These are phyloP conservation scores for Channa maculata DNA, from an alignment of 2,113 vertebrate genomes.

Conservation along the genomic window DNA sequence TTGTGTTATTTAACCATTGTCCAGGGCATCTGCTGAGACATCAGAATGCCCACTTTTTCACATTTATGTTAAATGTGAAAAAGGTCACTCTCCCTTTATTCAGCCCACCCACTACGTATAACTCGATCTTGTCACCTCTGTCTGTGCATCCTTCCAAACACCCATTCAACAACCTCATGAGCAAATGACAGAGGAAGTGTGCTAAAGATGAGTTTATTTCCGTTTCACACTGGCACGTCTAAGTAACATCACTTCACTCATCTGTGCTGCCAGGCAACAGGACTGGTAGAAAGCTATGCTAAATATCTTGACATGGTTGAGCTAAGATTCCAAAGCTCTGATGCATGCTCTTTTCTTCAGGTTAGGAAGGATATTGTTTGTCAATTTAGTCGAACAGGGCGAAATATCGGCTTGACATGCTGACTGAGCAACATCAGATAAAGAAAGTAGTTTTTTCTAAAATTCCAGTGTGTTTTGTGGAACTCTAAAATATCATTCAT, in stretches of 20 bases:
- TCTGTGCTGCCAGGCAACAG: constrained; percentile 38
- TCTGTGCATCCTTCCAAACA: constrained; percentile 39
- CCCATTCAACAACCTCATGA: constrained; percentile 59
- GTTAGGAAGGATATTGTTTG: constrained; percentile 13
- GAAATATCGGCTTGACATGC: background rate
- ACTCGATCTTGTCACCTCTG: constrained; percentile 10
- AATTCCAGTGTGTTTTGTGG: background rate
- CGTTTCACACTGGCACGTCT: constrained; percentile 61
- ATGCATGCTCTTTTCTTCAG: constrained; percentile 1
- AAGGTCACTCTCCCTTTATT: constrained; percentile 10
- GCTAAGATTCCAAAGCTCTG: constrained; percentile 24
- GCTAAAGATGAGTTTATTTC: constrained; percentile 72
- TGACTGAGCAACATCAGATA: constrained; percentile 1
- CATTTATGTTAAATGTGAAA: constrained; percentile 15
- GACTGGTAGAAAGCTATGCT: constrained; percentile 11
- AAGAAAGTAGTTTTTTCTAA: background rate
- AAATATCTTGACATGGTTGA: constrained; percentile 26
- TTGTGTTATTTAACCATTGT: constrained; percentile 23
- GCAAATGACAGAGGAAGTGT: constrained; percentile 82
- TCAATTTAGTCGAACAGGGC: constrained; percentile 15
- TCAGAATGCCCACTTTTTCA: background rate
- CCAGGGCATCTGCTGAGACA: background rate
- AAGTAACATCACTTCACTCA: constrained; percentile 33
- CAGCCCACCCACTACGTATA: background rate
- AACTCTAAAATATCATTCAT: constrained; percentile 7